Evolutionary conservation across 64 coral and sea anemone species (phyloP), one percentile per base, ranked within the genome.

Genomic region (Porites lutea): DNA sequence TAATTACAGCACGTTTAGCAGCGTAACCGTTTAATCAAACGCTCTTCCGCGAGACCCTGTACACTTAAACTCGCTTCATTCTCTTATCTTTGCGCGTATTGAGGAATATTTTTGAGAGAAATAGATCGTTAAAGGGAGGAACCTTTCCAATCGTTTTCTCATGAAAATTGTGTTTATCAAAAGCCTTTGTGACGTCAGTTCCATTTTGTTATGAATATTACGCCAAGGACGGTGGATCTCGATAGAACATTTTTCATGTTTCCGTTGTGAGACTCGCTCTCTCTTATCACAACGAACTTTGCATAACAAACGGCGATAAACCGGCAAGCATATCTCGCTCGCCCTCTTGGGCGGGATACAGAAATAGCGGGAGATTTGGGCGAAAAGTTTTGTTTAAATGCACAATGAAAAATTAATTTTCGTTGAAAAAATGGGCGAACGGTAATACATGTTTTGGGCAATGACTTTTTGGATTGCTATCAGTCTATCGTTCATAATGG

Each of bases 1-100:
- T 94, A 94, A 90, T 94, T 87, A 94, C 51, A 75, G 92, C 69
- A 50, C 75, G 79, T 65, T 60, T 9, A 23, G 74, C 52, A 65
- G 49, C 66, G 11, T 59, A 72, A 72, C 78, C 44, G 53, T 91
- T 91, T 3, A 49, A n/a, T 52, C 18, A 27, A 52, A 65, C 18
- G 16, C 13, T 20, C 59, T 47, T 13, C 61, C 46, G 58, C 37
- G 3, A 67, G 12, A 48, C 48, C n/a, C 19, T 59, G 44, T 48
- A 68, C 8, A 6, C 47, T 50, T 50, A 15, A 18, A 37, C 27
- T 76, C 48, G 4, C 8, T n/a, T 4, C 6, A 49, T 13, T 78
- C 18, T 12, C 69, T 65, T 65, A 13, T 5, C 22, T 50, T 69
- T 84, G 46, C 7, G 45, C n/a, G 19, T 21, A 22, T 68, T 48